Conservation (phyloP, 2,888 invertebrate genomes). For the Zeuzera pyrina region DNA sequence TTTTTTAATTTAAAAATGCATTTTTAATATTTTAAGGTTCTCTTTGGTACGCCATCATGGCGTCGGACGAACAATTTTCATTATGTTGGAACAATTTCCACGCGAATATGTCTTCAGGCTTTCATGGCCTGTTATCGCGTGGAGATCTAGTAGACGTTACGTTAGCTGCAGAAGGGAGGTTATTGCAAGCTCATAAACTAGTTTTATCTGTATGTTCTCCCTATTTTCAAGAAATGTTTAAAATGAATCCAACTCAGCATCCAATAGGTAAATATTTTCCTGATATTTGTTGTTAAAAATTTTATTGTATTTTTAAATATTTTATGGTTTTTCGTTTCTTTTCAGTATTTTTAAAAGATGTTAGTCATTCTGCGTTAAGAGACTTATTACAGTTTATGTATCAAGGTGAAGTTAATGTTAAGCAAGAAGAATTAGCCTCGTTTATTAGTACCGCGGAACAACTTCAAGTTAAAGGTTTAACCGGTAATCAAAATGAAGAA, state of each 20-base stretch:
- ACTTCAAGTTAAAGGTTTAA: conserved; percentile 80
- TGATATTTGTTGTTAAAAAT: conserved; percentile 1
- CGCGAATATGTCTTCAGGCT: conserved; percentile 80
- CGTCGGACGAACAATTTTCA: conserved; percentile 82
- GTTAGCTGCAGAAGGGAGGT: conserved; percentile 79
- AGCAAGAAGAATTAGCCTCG: conserved; percentile 80
- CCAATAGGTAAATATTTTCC: conserved; percentile 79
- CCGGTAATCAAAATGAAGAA: conserved; percentile 76
- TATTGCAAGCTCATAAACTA: conserved; percentile 80
- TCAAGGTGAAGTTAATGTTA: conserved; percentile 81
- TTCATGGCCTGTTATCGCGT: conserved; percentile 79
- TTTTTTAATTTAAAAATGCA: background rate
- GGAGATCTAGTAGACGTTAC: conserved; percentile 81
- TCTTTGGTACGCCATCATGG: conserved; percentile 73
- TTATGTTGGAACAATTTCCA: conserved; percentile 85
- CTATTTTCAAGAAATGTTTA: conserved; percentile 82
- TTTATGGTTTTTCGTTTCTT: conserved; percentile 28
- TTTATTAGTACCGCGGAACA: conserved; percentile 82
- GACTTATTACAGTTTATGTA: conserved; percentile 82
- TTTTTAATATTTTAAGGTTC: conserved; percentile 39
- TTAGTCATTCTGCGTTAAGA: conserved; percentile 78
- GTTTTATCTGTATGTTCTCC: conserved; percentile 82
- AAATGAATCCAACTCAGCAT: conserved; percentile 79
- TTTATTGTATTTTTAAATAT: background rate
- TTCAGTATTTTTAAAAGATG: conserved; percentile 80